Evolutionary conservation across 2,797 vertebrate genomes (phyloP).

Genomic region (Salarias fasciatus): DNA sequence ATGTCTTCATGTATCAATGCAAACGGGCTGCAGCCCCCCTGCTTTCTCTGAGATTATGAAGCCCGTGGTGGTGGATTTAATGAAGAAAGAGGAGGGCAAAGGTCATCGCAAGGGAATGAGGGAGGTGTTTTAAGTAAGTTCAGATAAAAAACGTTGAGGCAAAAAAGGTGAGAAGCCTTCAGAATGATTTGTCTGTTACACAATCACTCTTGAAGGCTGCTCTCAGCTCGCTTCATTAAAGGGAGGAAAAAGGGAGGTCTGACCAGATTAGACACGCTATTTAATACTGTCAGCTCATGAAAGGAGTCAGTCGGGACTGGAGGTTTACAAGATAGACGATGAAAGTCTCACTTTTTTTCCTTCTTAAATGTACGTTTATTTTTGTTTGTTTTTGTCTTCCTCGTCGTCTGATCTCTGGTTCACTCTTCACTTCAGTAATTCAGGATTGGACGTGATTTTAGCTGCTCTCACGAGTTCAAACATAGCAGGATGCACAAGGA

Average conservation of each 20-base stretch:
- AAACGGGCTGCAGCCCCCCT: no score
- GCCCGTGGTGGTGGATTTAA: neutral
- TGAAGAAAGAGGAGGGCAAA: neutral
- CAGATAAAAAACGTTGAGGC: no score
- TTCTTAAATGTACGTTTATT: no score
- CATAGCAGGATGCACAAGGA: no score
- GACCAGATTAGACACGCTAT: neutral
- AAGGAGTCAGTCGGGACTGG: neutral
- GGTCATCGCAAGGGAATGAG: neutral
- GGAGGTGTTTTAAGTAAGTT: neutral
- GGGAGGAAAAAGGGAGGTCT: neutral
- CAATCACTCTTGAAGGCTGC: no score
- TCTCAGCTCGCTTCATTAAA: no score
- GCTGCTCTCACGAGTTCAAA: no score
- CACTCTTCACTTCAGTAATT: no score
- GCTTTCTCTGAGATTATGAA: conserved; percentile 18
- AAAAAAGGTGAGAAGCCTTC: neutral
- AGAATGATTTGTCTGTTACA: neutral
- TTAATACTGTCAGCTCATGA: neutral
- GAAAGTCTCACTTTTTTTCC: no score
- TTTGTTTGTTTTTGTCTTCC: no score
- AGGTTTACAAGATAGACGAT: neutral
- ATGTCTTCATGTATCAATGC: no score
- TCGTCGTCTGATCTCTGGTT: conserved; percentile 5
- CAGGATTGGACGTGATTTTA: no score